These are phyloP conservation scores for Biston stratarius DNA, from an alignment of 2,888 invertebrate genomes.

Conservation along the genomic window DNA sequence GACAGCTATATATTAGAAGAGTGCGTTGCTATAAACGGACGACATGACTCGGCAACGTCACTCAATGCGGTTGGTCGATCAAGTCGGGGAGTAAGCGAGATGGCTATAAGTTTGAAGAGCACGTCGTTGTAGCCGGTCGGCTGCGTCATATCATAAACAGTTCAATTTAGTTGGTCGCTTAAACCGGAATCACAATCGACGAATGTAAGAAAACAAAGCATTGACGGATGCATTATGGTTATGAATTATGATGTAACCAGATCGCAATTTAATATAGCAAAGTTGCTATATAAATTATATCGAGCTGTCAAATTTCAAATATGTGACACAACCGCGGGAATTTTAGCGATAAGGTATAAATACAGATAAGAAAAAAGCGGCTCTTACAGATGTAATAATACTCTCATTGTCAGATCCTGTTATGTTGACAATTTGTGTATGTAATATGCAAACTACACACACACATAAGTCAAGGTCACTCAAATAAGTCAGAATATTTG, in stretches of 20 bases:
- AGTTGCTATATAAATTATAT: no score
- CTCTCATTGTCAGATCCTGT: no score
- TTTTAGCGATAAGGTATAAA: no score
- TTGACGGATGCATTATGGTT: background rate
- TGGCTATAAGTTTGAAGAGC: background rate
- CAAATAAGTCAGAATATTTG: no score
- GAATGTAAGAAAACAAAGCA: background rate
- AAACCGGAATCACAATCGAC: background rate
- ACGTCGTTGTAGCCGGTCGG: conserved; percentile 1
- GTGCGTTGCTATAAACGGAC: conserved; percentile 9
- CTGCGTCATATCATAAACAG: background rate
- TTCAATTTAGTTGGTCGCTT: background rate
- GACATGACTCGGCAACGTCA: background rate
- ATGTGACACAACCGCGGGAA: no score
- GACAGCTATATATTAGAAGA: background rate
- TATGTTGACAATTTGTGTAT: no score
- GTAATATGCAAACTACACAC: no score
- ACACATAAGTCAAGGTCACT: no score
- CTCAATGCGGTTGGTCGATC: conserved; percentile 3
- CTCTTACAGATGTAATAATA: no score
- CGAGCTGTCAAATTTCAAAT: background rate
- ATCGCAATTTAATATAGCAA: no score
- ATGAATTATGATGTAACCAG: no score
- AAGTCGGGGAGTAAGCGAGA: background rate
- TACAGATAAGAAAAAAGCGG: no score